Evolutionary conservation across 1,140 invertebrate species (phyloP), one percentile per base, ranked within the genome.

Genomic region (Drosophila bocqueti): DNA sequence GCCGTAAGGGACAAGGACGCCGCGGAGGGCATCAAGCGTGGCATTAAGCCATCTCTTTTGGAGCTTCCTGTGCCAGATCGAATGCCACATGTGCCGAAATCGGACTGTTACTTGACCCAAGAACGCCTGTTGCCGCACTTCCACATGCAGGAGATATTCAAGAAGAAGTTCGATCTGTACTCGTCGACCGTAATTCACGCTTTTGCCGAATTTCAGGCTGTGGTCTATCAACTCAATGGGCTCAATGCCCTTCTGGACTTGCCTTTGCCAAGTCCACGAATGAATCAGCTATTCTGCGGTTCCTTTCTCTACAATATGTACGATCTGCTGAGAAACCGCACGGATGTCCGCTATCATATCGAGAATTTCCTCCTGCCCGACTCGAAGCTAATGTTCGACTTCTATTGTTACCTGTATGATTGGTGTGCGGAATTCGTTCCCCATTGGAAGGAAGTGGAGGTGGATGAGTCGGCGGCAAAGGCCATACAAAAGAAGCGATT

Each of bases 221-320:
- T 95, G 78, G 90, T 96, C 24, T 94, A 93, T 45, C 94, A 96
- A 55, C 85, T 95, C 2, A 95, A 95, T 73, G 93, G 94, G 65
- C 93, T 97, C 18, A 97, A 97, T 93, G 92, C 92, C 2, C 80
- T 97, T 26, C 93, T 96, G n/a, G 89, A 93, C 26, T 93, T 92
- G 71, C 95, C 95, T 1, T 95, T 95, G 77, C 72, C 93, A 62
- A 86, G 92, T 79, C 94, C 94, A 40, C 92, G 93, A 42, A 93
- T 95, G 83, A 94, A 93, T 47, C 94, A 95, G 76, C 93, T 95
- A 52, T 96, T 94, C 74, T 96, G 96, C 93, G 96, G 96, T 1
- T 96, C 96, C 9, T 95, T 97, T 85, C 77, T 96, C 5, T 97
- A 97, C 79, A 97, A 97, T 94, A 92, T 96, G 10, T 95, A 94